These are phyloP conservation scores for Himalopsyche phryganea DNA, from an alignment of 1,140 invertebrate species.

Conservation along the genomic window DNA sequence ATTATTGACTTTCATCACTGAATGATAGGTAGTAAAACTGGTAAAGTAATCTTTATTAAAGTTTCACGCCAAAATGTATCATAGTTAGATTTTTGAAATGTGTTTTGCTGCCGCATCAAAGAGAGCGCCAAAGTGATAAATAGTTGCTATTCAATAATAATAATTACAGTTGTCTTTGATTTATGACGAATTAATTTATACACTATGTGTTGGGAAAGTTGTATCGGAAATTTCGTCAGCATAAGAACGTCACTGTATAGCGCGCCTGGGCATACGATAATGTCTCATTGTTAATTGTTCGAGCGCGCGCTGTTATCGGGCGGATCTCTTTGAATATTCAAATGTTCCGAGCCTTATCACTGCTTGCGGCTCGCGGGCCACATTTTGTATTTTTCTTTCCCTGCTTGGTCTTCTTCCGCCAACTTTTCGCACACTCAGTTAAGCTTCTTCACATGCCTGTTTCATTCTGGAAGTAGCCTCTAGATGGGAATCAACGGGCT, in stretches of 20 bases:
- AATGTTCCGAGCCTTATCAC: conserved; percentile 30
- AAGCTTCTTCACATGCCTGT: background rate
- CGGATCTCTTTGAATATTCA: conserved; percentile 35
- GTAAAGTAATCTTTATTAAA: too few relatives aligned
- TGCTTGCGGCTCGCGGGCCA: conserved; percentile 17
- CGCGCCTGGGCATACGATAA: conserved; percentile 27
- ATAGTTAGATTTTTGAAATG: too few relatives aligned
- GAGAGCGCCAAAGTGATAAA: background rate
- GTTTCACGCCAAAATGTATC: too few relatives aligned
- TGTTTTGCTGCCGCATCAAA: too few relatives aligned
- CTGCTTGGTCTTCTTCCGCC: conserved; percentile 3
- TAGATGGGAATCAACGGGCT: background rate
- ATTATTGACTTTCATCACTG: too few relatives aligned
- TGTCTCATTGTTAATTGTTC: conserved; percentile 35
- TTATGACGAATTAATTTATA: background rate
- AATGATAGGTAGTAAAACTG: too few relatives aligned
- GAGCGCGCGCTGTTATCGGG: conserved; percentile 28
- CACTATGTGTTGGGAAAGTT: background rate
- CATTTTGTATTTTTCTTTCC: conserved; percentile 24
- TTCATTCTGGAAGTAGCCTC: too few relatives aligned
- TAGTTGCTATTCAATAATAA: background rate
- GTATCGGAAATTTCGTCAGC: background rate
- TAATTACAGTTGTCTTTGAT: background rate
- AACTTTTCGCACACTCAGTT: conserved; percentile 13
- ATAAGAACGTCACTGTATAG: conserved; percentile 13